phyloP scores from a whole-genome alignment of 2,888 invertebrate species.

The Acleris sparsana region DNA sequence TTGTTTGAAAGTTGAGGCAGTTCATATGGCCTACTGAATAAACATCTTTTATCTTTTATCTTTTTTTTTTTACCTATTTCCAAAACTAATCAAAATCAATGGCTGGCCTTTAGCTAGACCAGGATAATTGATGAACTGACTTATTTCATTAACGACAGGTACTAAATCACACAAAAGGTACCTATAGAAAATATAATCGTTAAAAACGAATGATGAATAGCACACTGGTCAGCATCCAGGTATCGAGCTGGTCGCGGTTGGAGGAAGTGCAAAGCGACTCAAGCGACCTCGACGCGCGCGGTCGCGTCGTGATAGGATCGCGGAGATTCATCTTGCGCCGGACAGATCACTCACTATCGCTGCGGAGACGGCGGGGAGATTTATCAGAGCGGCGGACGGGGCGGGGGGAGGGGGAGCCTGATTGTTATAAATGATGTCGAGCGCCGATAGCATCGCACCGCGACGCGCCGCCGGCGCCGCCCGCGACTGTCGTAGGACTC shows the following conservation, averaged over 20 bases:
- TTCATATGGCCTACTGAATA: no score
- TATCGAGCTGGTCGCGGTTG: not conserved
- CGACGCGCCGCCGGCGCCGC: not conserved
- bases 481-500: not conserved
- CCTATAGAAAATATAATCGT: no score
- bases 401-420: slow-evolving; percentile 10
- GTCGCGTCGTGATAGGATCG: slow-evolving; percentile 16
- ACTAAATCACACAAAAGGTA: no score
- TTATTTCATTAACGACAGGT: no score
- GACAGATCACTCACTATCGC: slow-evolving; percentile 6
- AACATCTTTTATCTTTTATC: no score
- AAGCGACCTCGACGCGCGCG: slow-evolving; percentile 5
- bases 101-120: no score
- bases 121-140: no score
- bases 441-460: slow-evolving; percentile 27
- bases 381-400: slow-evolving; percentile 18
- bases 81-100: no score
- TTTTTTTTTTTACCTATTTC: no score
- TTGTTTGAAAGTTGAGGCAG: no score
- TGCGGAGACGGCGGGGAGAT: slow-evolving; percentile 9
- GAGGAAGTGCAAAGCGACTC: slow-evolving; percentile 22
- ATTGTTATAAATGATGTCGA: slow-evolving; percentile 38
- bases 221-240: not conserved
- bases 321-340: slow-evolving; percentile 4
- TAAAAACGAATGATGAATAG: no score